Percentiles rank a stretch among this genome's conserved stretches.
phyloP scores from a whole-genome alignment of 2,888 invertebrate genomes.

The Spialia ferax region DNA sequence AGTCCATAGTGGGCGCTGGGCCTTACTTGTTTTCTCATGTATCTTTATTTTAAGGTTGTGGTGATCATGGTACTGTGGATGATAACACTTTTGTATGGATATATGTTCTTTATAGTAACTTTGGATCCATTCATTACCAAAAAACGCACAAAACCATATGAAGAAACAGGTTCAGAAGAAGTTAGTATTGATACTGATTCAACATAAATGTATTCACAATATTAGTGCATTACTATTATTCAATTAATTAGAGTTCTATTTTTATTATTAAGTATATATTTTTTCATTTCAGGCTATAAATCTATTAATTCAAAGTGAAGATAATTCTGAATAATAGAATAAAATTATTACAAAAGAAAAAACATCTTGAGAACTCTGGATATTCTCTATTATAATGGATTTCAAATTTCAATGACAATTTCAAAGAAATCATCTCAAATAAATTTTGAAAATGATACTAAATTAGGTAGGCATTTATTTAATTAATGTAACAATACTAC shows the following conservation, averaged over 20 bases:
- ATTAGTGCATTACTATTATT: too few species aligned
- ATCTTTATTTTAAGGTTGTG: slow-evolving; percentile 89
- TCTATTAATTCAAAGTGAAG: slow-evolving; percentile 42
- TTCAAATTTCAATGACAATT: too few species aligned
- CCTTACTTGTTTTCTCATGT: not conserved
- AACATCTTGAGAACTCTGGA: not conserved
- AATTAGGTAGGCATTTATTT: too few species aligned
- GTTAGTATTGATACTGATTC: slow-evolving; percentile 77
- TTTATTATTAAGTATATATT: slow-evolving; percentile 3
- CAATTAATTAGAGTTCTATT: too few species aligned
- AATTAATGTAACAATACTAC: too few species aligned
- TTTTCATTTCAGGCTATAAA: slow-evolving; percentile 45
- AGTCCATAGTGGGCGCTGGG: too few species aligned
- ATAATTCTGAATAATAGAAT: slow-evolving; percentile 35
- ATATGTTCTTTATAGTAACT: slow-evolving; percentile 97
- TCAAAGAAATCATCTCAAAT: not conserved
- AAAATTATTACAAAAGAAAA: not conserved
- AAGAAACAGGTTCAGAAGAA: slow-evolving; percentile 96
- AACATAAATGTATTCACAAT: too few species aligned
- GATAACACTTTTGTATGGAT: slow-evolving; percentile 95
- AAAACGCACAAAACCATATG: slow-evolving; percentile 90
- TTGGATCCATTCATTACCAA: slow-evolving; percentile 96
- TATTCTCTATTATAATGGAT: too few species aligned
- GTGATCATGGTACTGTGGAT: slow-evolving; percentile 98
- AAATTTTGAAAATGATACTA: not conserved